phyloP scores from a whole-genome alignment of 2,888 invertebrate species.

The Flabesymbios commensalis region DNA sequence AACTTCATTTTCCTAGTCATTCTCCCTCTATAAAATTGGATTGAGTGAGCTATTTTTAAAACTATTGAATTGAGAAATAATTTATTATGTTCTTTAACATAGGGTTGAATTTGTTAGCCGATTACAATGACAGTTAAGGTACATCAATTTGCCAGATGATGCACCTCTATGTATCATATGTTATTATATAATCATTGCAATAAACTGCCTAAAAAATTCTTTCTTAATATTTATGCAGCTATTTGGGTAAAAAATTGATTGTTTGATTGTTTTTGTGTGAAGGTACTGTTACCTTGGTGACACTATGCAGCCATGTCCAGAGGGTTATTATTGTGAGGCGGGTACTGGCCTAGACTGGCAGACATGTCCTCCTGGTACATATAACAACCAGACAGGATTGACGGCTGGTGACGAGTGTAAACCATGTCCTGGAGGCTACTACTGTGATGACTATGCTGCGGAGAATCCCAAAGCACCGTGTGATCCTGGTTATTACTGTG shows the following conservation, averaged over 20 bases:
- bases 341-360: constrained; percentile 54
- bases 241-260: no score
- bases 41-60: no score
- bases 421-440: constrained; percentile 52
- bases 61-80: no score
- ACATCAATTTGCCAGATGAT: no score
- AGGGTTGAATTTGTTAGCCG: no score
- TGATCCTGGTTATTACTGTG: constrained; percentile 53
- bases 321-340: constrained; percentile 52
- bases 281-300: constrained; percentile 55
- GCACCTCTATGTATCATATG: no score
- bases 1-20: background rate
- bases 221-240: no score
- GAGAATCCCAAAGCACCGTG: constrained; percentile 43
- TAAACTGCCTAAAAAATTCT: no score
- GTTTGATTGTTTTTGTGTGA: no score
- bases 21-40: background rate
- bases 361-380: constrained; percentile 51
- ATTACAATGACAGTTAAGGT: no score
- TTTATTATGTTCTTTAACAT: no score
- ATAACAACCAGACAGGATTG: constrained; percentile 50
- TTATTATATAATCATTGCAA: no score
- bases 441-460: constrained; percentile 43
- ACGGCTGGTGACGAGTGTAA: constrained; percentile 42
- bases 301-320: constrained; percentile 44